Conservation (phyloP, 2,888 invertebrate genomes). For the Dicycla oo region DNA sequence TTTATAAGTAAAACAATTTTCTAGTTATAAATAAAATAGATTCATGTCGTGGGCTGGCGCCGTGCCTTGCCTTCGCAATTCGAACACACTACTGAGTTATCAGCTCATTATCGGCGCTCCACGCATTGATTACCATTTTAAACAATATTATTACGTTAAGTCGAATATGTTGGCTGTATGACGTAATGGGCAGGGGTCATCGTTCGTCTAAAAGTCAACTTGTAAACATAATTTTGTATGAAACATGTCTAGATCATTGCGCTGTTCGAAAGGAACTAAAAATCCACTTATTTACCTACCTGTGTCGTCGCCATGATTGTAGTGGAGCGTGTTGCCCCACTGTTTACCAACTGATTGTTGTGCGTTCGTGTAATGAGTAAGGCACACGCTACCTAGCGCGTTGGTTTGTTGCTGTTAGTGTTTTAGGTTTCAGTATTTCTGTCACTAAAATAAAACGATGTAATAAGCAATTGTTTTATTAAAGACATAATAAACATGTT, state of each 20-base stretch:
- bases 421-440: neutral
- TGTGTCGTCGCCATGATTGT: constrained; percentile 11
- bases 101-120: constrained; percentile 79
- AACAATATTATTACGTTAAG: constrained; percentile 73
- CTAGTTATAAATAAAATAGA: constrained; percentile 33
- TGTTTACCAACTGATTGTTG: constrained; percentile 22
- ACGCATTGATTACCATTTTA: constrained; percentile 81
- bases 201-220: constrained; percentile 54
- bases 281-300: constrained; percentile 9
- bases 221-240: constrained; percentile 27
- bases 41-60: constrained; percentile 69
- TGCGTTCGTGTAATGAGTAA: constrained; percentile 1
- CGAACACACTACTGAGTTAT: constrained; percentile 81
- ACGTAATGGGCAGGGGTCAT: constrained; percentile 73
- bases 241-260: constrained; percentile 30
- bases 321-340: constrained; percentile 20
- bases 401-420: neutral
- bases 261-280: constrained; percentile 27
- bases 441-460: constrained; percentile 71
- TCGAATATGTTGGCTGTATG: constrained; percentile 68
- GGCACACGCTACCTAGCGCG: constrained; percentile 14
- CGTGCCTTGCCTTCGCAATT: constrained; percentile 66
- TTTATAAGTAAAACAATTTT: constrained; percentile 18
- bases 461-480: constrained; percentile 89
- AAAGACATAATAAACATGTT: constrained; percentile 90